Evolutionary conservation across 2,113 vertebrate species (phyloP), one percentile per base, ranked within the genome.

Genomic region (Sylvia atricapilla): DNA sequence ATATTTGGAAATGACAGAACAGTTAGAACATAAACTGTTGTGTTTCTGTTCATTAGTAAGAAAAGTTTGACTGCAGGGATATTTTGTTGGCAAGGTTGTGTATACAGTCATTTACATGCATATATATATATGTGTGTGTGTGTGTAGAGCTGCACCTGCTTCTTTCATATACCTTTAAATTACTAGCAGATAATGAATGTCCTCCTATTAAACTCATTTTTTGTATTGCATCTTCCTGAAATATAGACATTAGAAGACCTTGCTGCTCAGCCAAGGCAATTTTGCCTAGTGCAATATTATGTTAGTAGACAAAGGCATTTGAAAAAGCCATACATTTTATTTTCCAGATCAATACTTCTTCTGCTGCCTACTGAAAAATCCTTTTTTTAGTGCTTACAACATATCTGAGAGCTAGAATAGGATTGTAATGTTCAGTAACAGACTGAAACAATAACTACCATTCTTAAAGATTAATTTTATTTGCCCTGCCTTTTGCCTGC

Each of bases 291-390:
- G 92, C 81, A 86, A 94, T 95, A 93, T 84, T 94, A 89, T 63
- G 47, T 92, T 93, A 58, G 75, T 91, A 97, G 96, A 97, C 91
- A 97, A 97, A 97, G 74, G 89, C 84, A 84, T 76, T 93, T 94
- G 89, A 72, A 89, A 89, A 96, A 96, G 83, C 84, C 95, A 93
- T 96, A 76, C 17, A 67, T 90, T 97, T 97, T 96, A 91, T 87
- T 95, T 97, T 93, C 64, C 95, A 96, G 96, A 97, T 95, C 95
- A 94, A 96, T 97, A 91, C 47, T 96, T 94, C 87, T 94, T 93
- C 85, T 83, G 52, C 62, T 93, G 91, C 77, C 81, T 96, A 85
- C 52, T 90, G 87, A 87, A 96, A 97, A 96, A 93, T 68, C 78
- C 62, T 84, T 77, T n/a, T 76, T 33, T 80, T 90, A 90, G 53